These are phyloP conservation scores for Stichopus chloronotus DNA, from an alignment of 35 echinoderm and acorn worm genomes.

Conservation along the genomic window DNA sequence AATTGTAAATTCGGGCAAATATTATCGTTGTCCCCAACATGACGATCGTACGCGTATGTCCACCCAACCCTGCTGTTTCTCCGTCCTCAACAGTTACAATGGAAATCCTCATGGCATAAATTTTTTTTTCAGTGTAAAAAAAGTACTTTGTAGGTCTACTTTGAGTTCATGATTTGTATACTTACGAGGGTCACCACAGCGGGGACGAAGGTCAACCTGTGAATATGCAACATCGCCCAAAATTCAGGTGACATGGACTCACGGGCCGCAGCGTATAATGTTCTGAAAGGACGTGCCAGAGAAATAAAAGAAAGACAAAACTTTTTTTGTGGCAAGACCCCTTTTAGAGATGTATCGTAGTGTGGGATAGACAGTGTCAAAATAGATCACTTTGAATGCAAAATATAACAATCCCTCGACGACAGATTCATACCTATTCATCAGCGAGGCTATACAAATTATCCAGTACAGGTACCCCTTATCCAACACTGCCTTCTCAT, in stretches of 20 bases:
- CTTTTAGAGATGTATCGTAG: too few relatives aligned
- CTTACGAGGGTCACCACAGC: constrained; percentile 60
- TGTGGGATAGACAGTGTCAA: too few relatives aligned
- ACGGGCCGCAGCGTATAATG: constrained; percentile 55
- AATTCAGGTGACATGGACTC: constrained; percentile 60
- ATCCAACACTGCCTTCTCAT: too few relatives aligned
- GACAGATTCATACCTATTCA: too few relatives aligned
- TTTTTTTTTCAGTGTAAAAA: background rate
- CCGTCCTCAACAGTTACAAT: background rate
- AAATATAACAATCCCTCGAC: too few relatives aligned
- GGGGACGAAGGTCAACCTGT: constrained; percentile 28
- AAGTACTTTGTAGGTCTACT: background rate
- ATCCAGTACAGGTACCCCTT: too few relatives aligned
- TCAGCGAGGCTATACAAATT: too few relatives aligned
- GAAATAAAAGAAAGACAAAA: background rate
- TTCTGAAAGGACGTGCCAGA: constrained; percentile 25
- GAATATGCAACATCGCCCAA: constrained; percentile 60
- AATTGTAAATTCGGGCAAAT: too few relatives aligned
- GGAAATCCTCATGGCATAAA: background rate
- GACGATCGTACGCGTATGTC: too few relatives aligned
- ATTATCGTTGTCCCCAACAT: too few relatives aligned
- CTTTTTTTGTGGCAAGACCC: background rate
- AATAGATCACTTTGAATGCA: too few relatives aligned
- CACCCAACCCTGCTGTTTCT: background rate
- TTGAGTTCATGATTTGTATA: background rate